phyloP scores from a whole-genome alignment of 1,140 invertebrate species.

The Drosophila rhopaloa region DNA sequence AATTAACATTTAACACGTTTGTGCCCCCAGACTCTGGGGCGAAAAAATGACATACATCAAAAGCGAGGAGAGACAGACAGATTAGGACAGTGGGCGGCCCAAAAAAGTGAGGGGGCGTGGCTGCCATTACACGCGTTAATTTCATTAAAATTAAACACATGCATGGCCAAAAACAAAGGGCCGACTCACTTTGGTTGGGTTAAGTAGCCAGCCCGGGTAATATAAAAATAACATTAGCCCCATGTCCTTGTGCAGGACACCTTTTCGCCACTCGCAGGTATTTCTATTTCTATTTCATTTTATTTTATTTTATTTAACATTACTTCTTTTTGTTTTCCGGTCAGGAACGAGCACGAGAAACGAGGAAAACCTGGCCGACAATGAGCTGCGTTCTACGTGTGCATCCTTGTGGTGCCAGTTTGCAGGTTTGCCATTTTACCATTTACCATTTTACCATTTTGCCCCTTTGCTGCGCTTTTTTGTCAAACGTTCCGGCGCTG shows the following conservation, averaged over 20 bases:
- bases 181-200: constrained; percentile 16
- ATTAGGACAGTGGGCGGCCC: constrained; percentile 41
- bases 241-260: constrained; percentile 75
- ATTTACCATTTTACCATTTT: constrained; percentile 4
- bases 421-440: not conserved
- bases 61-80: constrained; percentile 40
- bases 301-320: not conserved
- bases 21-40: constrained; percentile 3
- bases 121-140: constrained; percentile 78
- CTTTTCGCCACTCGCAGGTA: constrained; percentile 42
- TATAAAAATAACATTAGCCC: constrained; percentile 79
- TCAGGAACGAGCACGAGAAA: constrained; percentile 43
- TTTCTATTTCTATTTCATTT: constrained; percentile 7
- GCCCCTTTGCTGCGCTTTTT: constrained; percentile 57
- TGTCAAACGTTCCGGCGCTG: constrained; percentile 47
- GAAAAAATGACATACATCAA: constrained; percentile 78
- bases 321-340: constrained; percentile 17
- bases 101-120: constrained; percentile 39
- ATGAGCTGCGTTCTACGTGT: constrained; percentile 77
- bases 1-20: constrained; percentile 80
- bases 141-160: constrained; percentile 84
- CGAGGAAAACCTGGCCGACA: constrained; percentile 43
- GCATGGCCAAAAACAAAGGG: constrained; percentile 76
- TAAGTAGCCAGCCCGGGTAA: constrained; percentile 64
- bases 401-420: constrained; percentile 36